Conservation (phyloP, 2,888 invertebrate species). For the Psylliodes chrysocephalus region DNA sequence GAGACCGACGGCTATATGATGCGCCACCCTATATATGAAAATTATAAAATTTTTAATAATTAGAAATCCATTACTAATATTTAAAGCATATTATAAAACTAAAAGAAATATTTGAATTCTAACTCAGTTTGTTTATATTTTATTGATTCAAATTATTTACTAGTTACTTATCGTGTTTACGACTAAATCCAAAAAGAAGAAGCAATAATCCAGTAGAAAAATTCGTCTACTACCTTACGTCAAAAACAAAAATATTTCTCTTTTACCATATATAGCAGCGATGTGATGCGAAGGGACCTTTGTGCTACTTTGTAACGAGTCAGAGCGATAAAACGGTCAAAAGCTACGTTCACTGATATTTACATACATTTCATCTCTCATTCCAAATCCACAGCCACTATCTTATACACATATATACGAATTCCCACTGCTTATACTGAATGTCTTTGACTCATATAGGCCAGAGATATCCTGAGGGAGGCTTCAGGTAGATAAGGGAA, state of each 20-base stretch:
- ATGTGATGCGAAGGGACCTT: not conserved
- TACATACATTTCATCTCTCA: slow-evolving; percentile 20
- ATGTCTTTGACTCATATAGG: slow-evolving; percentile 2
- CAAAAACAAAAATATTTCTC: slow-evolving; percentile 13
- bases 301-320: slow-evolving; percentile 9
- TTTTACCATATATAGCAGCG: not conserved
- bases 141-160: no score
- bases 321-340: slow-evolving; percentile 8
- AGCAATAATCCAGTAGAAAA: not conserved
- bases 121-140: no score
- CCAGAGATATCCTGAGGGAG: not conserved
- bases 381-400: slow-evolving; percentile 9
- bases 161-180: no score
- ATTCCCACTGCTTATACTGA: slow-evolving; percentile 10
- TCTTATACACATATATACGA: slow-evolving; percentile 8
- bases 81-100: no score
- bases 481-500: no score
- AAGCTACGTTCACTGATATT: slow-evolving; percentile 13
- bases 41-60: no score
- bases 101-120: no score
- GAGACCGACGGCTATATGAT: no score
- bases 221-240: not conserved
- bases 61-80: no score
- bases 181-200: no score
- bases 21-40: no score